Base-by-base conservation (phyloP, 2,797 vertebrate species). In the Dryobates pubescens region DNA sequence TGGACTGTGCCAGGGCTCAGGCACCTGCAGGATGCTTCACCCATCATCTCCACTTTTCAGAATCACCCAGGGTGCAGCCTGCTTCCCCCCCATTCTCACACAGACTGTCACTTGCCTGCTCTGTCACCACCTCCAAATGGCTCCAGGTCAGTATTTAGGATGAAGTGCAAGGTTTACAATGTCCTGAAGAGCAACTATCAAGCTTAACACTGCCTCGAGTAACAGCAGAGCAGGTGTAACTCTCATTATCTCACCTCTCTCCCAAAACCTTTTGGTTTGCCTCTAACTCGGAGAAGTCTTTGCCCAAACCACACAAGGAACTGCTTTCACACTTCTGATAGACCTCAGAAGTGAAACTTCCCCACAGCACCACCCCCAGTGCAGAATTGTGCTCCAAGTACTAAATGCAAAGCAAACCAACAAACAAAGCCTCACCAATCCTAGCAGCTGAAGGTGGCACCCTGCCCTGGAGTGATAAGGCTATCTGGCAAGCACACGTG, bases 331-430 rank as follows among this genome's bases (percentile, higher is more conserved):
- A 27, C 24, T 54, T 64, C 65, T 27, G 13, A 30, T 9, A 57
- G 20, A 69, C 10, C 30, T 69, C n/a, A 63, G 53, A 76, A 72
- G 41, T 30, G 51, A 69, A 73, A 61, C 32, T 24, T 61, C 34
- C 56, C 49, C 63, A n/a, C 0, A 1, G n/a, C 45, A 53, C 20
- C 1, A 0, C 45, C 32, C 51, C n/a, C 45, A 78, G 5, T 4
- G 18, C 34, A 61, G 12, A 77, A 70, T 0, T 43, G 41, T 30
- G 45, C 56, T 56, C 19, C 56, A 61, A 34, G 29, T 30, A 49
- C 41, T 69, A 32, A 38, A 59, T 26, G n/a, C 34, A 63, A 80
- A 80, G 57, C 64, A 54, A 82, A 32, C 15, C 36, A 67, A 63
- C 58, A 36, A 23, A 47, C n/a, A 54, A 57, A 65, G 32, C 15